A percentile compares a stretch with the other conserved stretches of the same genome.
Evolutionary conservation across 1,140 invertebrate genomes (phyloP).

Genomic region (Drosophila eugracilis): DNA sequence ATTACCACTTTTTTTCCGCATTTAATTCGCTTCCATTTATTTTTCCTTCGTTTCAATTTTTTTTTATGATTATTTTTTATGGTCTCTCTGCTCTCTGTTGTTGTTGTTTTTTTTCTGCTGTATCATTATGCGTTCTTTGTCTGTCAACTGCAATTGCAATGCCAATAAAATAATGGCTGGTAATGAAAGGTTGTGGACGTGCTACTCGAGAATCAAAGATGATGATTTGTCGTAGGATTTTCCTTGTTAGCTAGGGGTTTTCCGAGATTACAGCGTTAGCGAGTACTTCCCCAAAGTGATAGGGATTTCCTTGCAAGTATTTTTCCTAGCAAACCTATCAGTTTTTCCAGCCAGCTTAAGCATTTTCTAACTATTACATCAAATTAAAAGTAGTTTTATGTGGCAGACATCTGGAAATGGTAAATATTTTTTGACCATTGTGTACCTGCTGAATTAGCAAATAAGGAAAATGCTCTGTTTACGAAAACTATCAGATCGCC

Average conservation of each 20-base stretch:
- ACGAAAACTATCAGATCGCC: constrained; percentile 43
- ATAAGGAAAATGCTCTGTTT: constrained; percentile 47
- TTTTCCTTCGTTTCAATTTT: constrained; percentile 3
- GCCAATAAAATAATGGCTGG: constrained; percentile 11
- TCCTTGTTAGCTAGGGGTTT: not conserved
- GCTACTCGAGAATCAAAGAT: constrained; percentile 7
- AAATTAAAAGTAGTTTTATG: not conserved
- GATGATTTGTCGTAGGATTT: constrained; percentile 1
- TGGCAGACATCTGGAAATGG: not conserved
- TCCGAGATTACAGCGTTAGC: no score
- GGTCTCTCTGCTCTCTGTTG: no score
- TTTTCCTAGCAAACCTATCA: no score
- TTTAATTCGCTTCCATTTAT: constrained; percentile 61
- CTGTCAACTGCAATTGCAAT: constrained; percentile 46
- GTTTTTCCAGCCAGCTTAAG: no score
- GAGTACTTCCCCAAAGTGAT: no score
- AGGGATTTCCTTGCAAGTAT: no score
- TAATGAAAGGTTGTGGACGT: constrained; percentile 8
- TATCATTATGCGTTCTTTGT: constrained; percentile 38
- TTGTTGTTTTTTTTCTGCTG: constrained; percentile 9
- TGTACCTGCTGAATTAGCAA: constrained; percentile 58
- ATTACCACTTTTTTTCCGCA: constrained; percentile 78
- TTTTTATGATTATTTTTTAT: constrained; percentile 26
- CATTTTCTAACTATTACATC: constrained; percentile 15
- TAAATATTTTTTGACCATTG: constrained; percentile 64